Conservation (phyloP, 2,797 vertebrate genomes). For the Enteromius paludinosus region DNA sequence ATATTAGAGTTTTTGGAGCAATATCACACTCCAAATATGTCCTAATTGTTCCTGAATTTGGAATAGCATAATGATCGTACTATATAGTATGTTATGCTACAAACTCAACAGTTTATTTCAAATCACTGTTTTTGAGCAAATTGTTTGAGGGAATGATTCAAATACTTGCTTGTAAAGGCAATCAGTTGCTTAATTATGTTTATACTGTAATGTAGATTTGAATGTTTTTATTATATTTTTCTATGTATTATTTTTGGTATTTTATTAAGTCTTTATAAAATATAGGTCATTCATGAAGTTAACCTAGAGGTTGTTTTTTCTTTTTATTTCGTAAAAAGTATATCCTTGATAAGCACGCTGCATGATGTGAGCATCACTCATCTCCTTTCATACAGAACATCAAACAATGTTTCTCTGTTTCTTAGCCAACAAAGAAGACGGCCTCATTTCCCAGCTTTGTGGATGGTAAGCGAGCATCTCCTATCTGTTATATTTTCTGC, state of each 20-base stretch:
- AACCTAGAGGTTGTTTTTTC: background rate
- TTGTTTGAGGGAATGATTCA: background rate
- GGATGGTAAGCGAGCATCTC: slow-evolving; percentile 86
- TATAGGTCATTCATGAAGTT: background rate
- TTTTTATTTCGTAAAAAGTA: background rate
- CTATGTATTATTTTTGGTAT: background rate
- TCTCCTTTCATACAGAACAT: slow-evolving; percentile 19
- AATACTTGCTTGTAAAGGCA: background rate
- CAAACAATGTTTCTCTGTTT: slow-evolving; percentile 52
- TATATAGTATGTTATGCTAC: background rate
- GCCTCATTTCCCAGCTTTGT: slow-evolving; percentile 97
- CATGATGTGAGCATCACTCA: background rate
- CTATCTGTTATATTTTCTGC: slow-evolving; percentile 50
- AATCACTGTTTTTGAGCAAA: background rate
- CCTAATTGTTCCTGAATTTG: background rate
- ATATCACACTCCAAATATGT: background rate
- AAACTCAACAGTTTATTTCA: background rate
- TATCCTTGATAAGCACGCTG: background rate
- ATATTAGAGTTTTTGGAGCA: background rate
- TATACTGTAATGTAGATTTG: background rate
- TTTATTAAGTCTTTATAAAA: background rate
- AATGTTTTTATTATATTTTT: background rate
- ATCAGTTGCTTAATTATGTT: background rate
- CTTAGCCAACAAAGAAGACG: slow-evolving; percentile 91
- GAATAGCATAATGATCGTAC: background rate